These are phyloP conservation scores for Endomychus coccineus DNA, from an alignment of 2,888 invertebrate species.

Conservation along the genomic window DNA sequence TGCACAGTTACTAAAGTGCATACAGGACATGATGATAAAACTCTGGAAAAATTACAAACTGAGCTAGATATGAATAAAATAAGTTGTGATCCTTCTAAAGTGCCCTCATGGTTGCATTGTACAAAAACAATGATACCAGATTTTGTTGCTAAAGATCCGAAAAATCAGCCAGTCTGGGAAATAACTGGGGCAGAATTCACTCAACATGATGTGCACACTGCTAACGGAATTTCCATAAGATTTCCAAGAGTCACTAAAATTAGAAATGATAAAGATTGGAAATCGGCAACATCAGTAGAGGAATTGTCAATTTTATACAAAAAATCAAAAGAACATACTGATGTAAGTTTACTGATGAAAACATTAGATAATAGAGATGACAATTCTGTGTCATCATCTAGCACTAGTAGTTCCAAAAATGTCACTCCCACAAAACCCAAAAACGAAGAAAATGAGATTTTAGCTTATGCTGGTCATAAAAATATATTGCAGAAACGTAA, in stretches of 20 bases:
- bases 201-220: slow-evolving; percentile 78
- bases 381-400: too few relatives aligned
- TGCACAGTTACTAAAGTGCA: slow-evolving; percentile 90
- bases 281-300: slow-evolving; percentile 71
- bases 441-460: too few relatives aligned
- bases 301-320: slow-evolving; percentile 63
- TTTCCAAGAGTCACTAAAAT: slow-evolving; percentile 84
- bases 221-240: slow-evolving; percentile 86
- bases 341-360: slow-evolving; percentile 51
- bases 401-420: too few relatives aligned
- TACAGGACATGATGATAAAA: slow-evolving; percentile 82
- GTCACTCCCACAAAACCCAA: too few relatives aligned
- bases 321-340: slow-evolving; percentile 60
- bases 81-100: slow-evolving; percentile 57
- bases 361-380: slow-evolving; percentile 33
- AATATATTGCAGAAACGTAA: too few relatives aligned
- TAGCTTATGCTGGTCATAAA: too few relatives aligned
- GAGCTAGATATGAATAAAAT: slow-evolving; percentile 73
- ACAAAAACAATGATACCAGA: slow-evolving; percentile 83
- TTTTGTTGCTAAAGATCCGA: slow-evolving; percentile 78
- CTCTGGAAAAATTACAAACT: slow-evolving; percentile 66
- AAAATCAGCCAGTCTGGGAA: slow-evolving; percentile 88
- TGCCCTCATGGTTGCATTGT: slow-evolving; percentile 77
- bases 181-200: slow-evolving; percentile 81
- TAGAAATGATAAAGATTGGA: slow-evolving; percentile 77